phyloP scores from a whole-genome alignment of 1,140 invertebrate species.

The Listronotus bonariensis region DNA sequence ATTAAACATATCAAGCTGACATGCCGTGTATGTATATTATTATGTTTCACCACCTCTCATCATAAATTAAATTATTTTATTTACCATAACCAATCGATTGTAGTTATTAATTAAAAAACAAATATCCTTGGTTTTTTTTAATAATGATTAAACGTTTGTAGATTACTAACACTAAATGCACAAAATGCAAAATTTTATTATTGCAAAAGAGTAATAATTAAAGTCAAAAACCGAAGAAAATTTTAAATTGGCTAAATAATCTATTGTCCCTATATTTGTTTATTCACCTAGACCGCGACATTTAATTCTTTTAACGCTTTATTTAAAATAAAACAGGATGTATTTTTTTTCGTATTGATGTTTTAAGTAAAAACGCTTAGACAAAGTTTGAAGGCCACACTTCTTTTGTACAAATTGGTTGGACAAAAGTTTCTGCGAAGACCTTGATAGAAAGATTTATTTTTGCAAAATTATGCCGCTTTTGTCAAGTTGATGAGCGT shows the following conservation, averaged over 20 bases:
- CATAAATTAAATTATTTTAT: no score
- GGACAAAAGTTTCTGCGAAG: conserved; percentile 25
- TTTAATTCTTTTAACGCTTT: conserved; percentile 28
- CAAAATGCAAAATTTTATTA: no score
- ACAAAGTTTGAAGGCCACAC: not conserved
- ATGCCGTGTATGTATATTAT: no score
- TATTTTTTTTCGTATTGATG: conserved; percentile 13
- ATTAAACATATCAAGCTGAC: no score
- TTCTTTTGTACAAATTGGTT: conserved; percentile 7
- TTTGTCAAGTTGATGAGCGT: conserved; percentile 19
- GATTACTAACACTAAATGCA: no score
- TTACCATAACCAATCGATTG: no score
- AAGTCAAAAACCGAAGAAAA: conserved; percentile 18
- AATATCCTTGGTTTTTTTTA: no score
- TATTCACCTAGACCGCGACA: conserved; percentile 24
- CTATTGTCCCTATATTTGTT: conserved; percentile 27
- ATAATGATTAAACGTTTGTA: no score
- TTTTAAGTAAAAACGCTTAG: conserved; percentile 16
- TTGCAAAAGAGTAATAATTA: no score
- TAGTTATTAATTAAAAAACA: no score
- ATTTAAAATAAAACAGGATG: conserved; percentile 34
- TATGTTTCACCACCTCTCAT: no score
- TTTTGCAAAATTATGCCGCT: conserved; percentile 27
- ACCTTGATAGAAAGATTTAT: conserved; percentile 28
- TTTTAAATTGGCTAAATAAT: conserved; percentile 19